Percentiles rank a stretch among this genome's conserved stretches.
phyloP scores from a whole-genome alignment of 2,113 vertebrate species.

The Vulpes vulpes region DNA sequence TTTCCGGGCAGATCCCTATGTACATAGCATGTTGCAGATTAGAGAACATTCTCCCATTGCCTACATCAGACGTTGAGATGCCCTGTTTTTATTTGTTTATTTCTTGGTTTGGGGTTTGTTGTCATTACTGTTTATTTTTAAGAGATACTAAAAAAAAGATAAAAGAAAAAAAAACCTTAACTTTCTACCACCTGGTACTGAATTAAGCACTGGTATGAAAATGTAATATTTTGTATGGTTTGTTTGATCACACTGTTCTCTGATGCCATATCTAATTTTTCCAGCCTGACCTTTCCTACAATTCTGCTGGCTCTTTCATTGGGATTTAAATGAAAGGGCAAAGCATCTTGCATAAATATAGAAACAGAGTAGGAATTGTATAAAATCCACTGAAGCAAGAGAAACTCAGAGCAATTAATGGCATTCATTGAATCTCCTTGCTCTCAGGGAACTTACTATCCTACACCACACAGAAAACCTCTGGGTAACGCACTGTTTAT shows the following conservation, averaged over 20 bases:
- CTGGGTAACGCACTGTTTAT: not conserved
- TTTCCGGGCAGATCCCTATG: not conserved
- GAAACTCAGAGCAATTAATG: conserved; percentile 38
- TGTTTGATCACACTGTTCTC: conserved; percentile 69
- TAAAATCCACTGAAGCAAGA: conserved; percentile 57
- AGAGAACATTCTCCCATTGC: not conserved
- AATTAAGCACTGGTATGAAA: conserved; percentile 46
- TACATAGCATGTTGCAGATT: not conserved
- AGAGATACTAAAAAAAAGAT: not conserved
- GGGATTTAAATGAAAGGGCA: conserved; percentile 82
- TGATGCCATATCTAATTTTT: conserved; percentile 71
- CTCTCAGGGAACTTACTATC: conserved; percentile 73
- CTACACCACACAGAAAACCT: not conserved
- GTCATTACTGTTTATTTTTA: conserved; percentile 16
- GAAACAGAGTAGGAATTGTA: conserved; percentile 68
- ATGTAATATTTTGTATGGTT: conserved; percentile 33
- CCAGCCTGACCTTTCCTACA: conserved; percentile 79
- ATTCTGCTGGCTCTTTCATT: conserved; percentile 71
- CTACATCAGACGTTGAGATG: not conserved
- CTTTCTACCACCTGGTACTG: not conserved
- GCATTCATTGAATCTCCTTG: conserved; percentile 27
- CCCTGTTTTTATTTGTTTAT: not conserved
- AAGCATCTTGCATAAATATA: conserved; percentile 68
- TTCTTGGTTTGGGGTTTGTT: not conserved
- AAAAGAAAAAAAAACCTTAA: not conserved